Evolutionary conservation across 2,113 vertebrate genomes (phyloP).

Genomic region (Ophiodon elongatus): DNA sequence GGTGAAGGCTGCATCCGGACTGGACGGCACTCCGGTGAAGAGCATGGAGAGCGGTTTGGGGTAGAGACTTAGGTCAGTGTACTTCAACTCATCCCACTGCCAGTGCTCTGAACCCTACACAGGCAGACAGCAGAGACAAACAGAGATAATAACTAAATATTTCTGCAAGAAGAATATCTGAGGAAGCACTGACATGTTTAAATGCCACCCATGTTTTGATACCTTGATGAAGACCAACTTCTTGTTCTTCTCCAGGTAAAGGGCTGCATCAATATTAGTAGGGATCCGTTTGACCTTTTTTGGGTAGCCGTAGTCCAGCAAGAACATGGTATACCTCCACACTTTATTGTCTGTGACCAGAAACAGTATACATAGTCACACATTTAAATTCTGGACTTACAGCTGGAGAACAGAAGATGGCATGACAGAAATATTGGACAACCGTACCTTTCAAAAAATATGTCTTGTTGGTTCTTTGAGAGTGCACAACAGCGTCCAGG

Average conservation of each 20-base stretch:
- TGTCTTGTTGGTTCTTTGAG: conserved; percentile 87
- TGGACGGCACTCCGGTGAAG: conserved; percentile 84
- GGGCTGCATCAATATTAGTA: conserved; percentile 86
- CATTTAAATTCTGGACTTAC: neutral
- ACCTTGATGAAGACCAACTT: conserved; percentile 94
- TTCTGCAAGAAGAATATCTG: neutral
- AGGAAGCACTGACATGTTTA: neutral
- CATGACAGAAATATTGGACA: neutral
- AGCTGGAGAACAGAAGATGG: conserved; percentile 3
- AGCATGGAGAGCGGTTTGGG: conserved; percentile 87
- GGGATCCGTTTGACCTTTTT: conserved; percentile 86
- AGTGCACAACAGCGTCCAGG: conserved; percentile 89
- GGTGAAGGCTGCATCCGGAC: conserved; percentile 86
- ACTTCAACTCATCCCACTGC: conserved; percentile 90
- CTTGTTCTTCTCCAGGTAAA: conserved; percentile 89
- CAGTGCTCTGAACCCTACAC: conserved; percentile 83
- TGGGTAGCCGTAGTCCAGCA: conserved; percentile 87
- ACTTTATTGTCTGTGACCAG: conserved; percentile 84
- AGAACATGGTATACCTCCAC: conserved; percentile 87
- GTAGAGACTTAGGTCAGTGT: conserved; percentile 79
- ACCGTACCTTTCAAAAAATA: conserved; percentile 91
- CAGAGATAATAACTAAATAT: neutral
- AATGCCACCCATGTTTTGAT: neutral
- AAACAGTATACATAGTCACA: neutral
- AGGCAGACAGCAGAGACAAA: neutral